Percentiles rank a stretch among this genome's conserved stretches.
Conservation (phyloP, 1,140 invertebrate species). For the Saccostrea cuccullata region DNA sequence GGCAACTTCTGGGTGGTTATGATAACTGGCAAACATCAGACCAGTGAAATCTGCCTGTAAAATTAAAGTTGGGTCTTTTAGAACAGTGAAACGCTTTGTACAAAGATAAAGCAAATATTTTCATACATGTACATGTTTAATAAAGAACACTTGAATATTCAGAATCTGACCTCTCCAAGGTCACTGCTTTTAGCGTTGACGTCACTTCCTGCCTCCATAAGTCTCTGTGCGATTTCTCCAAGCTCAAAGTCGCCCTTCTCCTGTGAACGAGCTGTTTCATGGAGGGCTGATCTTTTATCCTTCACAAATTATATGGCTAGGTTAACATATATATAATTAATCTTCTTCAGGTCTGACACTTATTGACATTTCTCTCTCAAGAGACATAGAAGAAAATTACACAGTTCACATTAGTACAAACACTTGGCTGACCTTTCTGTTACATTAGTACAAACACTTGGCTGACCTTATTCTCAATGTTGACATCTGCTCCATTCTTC, state of each 20-base stretch:
- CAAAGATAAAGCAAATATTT: too few species aligned
- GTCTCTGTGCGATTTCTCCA: constrained; percentile 69
- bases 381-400: neutral
- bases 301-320: constrained; percentile 44
- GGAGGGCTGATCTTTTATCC: constrained; percentile 76
- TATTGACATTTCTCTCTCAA: too few species aligned
- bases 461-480: constrained; percentile 74
- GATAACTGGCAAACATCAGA: constrained; percentile 78
- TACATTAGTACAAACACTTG: neutral
- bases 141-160: too few species aligned
- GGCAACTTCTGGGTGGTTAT: constrained; percentile 77
- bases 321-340: too few species aligned
- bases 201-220: constrained; percentile 75
- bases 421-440: constrained; percentile 67
- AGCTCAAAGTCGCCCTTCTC: constrained; percentile 68
- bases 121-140: too few species aligned
- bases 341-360: too few species aligned
- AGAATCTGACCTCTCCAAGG: constrained; percentile 64
- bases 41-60: constrained; percentile 77
- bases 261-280: constrained; percentile 74
- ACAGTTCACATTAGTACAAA: neutral
- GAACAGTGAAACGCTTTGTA: too few species aligned
- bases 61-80: neutral
- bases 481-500: constrained; percentile 70
- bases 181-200: constrained; percentile 75